phyloP scores from a whole-genome alignment of 1,140 invertebrate species.

The Brachionus calyciflorus region DNA sequence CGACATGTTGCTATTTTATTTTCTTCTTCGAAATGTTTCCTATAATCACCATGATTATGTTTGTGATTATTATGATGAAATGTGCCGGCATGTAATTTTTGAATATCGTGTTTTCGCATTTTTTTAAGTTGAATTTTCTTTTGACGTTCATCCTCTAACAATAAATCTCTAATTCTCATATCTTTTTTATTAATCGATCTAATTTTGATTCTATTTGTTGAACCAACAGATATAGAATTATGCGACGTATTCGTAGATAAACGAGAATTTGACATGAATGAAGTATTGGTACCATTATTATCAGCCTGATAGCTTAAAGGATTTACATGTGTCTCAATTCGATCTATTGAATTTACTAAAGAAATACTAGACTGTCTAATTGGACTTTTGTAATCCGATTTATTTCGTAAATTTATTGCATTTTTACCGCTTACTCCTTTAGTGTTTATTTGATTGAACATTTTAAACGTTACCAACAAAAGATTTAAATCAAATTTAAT shows the following conservation, averaged over 20 bases:
- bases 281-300: not conserved
- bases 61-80: not conserved
- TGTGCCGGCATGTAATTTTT: not conserved
- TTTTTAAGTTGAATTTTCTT: constrained; percentile 10
- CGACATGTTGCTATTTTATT: constrained; percentile 40
- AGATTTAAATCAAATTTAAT: not conserved
- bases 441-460: no score
- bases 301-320: not conserved
- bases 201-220: not conserved
- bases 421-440: no score
- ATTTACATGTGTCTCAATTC: not conserved
- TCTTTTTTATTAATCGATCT: not conserved
- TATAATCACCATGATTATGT: not conserved
- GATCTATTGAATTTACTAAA: constrained; percentile 20
- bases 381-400: no score
- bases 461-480: no score
- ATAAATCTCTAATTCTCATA: not conserved
- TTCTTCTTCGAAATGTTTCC: constrained; percentile 10
- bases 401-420: no score
- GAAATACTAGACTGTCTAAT: not conserved
- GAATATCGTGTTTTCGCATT: constrained; percentile 15
- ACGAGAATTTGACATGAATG: not conserved
- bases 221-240: constrained; percentile 1
- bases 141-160: constrained; percentile 9
- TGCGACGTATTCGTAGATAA: not conserved